A percentile compares a stretch with the other conserved stretches of the same genome.
Evolutionary conservation across 2,797 vertebrate genomes (phyloP).

Genomic region (Hyperoplus immaculatus): DNA sequence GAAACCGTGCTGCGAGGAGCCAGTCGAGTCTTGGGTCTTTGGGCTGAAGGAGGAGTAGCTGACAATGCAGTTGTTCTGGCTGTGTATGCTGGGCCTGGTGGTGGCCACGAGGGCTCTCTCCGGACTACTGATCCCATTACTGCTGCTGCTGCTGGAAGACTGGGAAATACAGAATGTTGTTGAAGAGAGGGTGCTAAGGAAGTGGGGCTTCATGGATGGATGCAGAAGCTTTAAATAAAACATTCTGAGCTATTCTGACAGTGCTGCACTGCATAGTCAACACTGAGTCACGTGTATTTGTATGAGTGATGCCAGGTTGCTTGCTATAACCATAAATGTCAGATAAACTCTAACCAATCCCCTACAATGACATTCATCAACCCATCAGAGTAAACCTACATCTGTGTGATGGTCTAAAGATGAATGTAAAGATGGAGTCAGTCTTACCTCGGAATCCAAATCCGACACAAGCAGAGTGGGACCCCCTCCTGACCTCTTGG

Average conservation of each 20-base stretch:
- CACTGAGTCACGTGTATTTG: conserved; percentile 11
- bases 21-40: conserved; percentile 88
- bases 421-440: neutral
- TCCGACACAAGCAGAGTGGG: conserved; percentile 81
- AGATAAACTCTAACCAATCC: neutral
- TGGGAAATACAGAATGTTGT: conserved; percentile 55
- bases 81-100: conserved; percentile 80
- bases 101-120: conserved; percentile 85
- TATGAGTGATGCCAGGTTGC: neutral
- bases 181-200: conserved; percentile 17
- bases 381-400: neutral
- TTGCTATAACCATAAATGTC: neutral
- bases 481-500: conserved; percentile 89
- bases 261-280: conserved; percentile 19
- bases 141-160: conserved; percentile 92
- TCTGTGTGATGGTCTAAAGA: neutral
- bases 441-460: conserved; percentile 86
- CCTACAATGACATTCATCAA: neutral
- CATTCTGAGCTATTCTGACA: conserved; percentile 17
- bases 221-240: conserved; percentile 50
- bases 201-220: conserved; percentile 9
- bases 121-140: conserved; percentile 91
- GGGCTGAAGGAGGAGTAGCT: conserved; percentile 84
- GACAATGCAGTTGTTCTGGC: conserved; percentile 74
- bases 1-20: conserved; percentile 87